Base-by-base conservation (phyloP, 2,888 invertebrate genomes). In the Trisateles emortualis region DNA sequence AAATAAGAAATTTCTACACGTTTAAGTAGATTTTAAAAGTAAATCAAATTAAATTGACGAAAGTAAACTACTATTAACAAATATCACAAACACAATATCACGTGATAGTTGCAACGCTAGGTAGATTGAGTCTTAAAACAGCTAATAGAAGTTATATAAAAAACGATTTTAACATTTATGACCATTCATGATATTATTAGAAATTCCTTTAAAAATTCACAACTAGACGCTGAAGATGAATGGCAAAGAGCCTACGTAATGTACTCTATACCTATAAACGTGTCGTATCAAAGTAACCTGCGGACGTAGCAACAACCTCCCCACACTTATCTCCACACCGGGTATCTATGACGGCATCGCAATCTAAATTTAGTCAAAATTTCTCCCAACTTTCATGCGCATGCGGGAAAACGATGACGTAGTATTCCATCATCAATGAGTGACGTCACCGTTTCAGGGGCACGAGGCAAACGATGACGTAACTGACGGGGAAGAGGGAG, bases 401-500 rank as follows among this genome's bases (percentile, higher is more conserved):
- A 87, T 88, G 90, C 88, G 86, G 64, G 47, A 38, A 52, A 80
- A 73, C 67, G 22, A 64, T 87, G 84, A 85, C 87, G 88, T 86
- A 55, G 58, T 66, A 57, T 65, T 66, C 68, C 83, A 84, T 86
- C 83, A 85, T 74, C 59, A 73, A 83, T 81, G 66, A 51, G 65
- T 84, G 83, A 87, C 87, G 85, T 87, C 83, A 83, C 67, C 47
- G 65, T 53, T 66, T 68, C 56, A 50, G 74, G 66, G 64, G 64
- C 67, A 67, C 68, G 78, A 66, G 74, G 78, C 57, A 74, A 83
- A 80, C 79, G 65, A 79, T 90, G 90, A 91, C 91, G 91, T 89
- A 76, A 63, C 59, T 51, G 13, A 73, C 76, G 71, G 76, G 72
- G 76, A n/a, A 64, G 74, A 62, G 63, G 72, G 61, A 50, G 36